phyloP scores from a whole-genome alignment of 2,888 invertebrate species.

The Horisme vitalbata region DNA sequence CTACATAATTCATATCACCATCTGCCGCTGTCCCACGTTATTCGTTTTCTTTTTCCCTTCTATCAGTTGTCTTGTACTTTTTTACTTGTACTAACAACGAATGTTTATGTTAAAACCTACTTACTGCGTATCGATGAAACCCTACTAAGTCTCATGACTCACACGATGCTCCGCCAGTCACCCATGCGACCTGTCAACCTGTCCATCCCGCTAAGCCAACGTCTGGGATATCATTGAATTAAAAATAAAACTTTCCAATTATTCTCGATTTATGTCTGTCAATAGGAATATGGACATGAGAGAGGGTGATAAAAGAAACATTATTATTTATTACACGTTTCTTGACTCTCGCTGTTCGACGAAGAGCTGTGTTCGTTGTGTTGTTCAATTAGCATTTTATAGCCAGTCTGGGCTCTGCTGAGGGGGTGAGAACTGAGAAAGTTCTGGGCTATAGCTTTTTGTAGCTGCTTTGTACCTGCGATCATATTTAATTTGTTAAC shows the following conservation, averaged over 20 bases:
- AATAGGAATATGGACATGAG: constrained; percentile 19
- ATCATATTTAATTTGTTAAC: too few relatives aligned
- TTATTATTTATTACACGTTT: constrained; percentile 20
- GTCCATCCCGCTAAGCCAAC: background rate
- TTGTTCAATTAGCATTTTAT: constrained; percentile 50
- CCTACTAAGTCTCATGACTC: constrained; percentile 14
- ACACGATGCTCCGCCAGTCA: constrained; percentile 1
- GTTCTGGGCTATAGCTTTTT: too few relatives aligned
- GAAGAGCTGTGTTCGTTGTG: constrained; percentile 40
- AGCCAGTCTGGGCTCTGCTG: constrained; percentile 19
- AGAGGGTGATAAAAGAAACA: constrained; percentile 18
- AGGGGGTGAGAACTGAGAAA: too few relatives aligned
- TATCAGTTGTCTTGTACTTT: too few relatives aligned
- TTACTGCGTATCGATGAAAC: too few relatives aligned
- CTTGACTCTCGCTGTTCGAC: constrained; percentile 30
- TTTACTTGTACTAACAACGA: too few relatives aligned
- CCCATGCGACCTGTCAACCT: constrained; percentile 4
- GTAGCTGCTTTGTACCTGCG: too few relatives aligned
- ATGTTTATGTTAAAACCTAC: too few relatives aligned
- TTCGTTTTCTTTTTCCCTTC: too few relatives aligned
- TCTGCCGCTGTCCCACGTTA: too few relatives aligned
- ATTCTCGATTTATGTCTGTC: constrained; percentile 10
- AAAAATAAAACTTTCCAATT: constrained; percentile 4
- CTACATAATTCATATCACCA: too few relatives aligned
- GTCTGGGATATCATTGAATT: constrained; percentile 1